phyloP scores from a whole-genome alignment of 2,888 invertebrate genomes.

The Tryphoninae sp. region DNA sequence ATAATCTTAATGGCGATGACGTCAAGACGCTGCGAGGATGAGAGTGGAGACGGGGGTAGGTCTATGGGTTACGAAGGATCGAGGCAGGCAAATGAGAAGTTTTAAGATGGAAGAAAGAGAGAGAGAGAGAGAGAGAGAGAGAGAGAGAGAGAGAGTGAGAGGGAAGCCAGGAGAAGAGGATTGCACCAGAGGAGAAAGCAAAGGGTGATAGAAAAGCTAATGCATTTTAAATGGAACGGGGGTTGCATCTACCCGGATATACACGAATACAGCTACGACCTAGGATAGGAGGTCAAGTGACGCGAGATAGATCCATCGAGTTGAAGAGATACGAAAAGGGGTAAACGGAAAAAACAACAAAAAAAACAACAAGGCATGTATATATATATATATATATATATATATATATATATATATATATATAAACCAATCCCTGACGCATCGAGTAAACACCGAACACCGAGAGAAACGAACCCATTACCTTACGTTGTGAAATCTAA shows the following conservation, averaged over 20 bases:
- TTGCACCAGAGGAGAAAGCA: conserved; percentile 46
- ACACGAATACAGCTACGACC: background rate
- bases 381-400: conserved; percentile 9
- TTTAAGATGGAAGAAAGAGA: background rate
- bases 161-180: conserved; percentile 44
- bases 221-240: conserved; percentile 72
- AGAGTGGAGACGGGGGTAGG: conserved; percentile 10
- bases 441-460: too few relatives aligned
- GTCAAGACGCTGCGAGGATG: conserved; percentile 52
- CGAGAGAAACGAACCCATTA: too few relatives aligned
- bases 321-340: conserved; percentile 42
- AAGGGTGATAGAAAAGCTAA: conserved; percentile 66
- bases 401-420: conserved; percentile 13
- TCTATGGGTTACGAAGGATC: conserved; percentile 28
- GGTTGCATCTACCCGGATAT: conserved; percentile 62
- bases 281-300: conserved; percentile 43
- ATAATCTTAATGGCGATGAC: conserved; percentile 69
- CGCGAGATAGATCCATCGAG: conserved; percentile 33
- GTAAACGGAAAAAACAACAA: conserved; percentile 7
- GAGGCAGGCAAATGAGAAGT: conserved; percentile 31
- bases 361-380: conserved; percentile 9
- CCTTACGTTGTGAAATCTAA: too few relatives aligned
- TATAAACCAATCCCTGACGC: too few relatives aligned
- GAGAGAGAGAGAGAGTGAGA: conserved; percentile 16
- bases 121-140: background rate